These are phyloP conservation scores for Propithecus deckenii DNA, from an alignment of 2,797 vertebrate genomes.

Conservation along the genomic window DNA sequence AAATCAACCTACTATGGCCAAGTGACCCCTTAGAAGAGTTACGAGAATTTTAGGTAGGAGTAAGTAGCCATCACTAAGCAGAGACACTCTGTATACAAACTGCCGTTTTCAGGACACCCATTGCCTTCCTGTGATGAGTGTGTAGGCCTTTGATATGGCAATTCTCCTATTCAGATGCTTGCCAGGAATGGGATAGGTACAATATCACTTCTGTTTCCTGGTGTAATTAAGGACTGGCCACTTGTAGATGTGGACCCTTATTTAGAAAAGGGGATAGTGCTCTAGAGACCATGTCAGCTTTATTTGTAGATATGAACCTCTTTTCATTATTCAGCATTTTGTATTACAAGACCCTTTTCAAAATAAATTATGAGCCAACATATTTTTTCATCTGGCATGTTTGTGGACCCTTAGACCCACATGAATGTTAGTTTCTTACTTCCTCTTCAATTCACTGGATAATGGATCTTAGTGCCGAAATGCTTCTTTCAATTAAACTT, in stretches of 20 bases:
- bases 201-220: not conserved
- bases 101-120: not conserved
- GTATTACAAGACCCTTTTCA: slow-evolving; percentile 46
- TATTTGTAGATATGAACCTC: not conserved
- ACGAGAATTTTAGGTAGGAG: not conserved
- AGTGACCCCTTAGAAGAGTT: slow-evolving; percentile 8
- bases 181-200: not conserved
- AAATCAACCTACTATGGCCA: not conserved
- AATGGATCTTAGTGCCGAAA: slow-evolving; percentile 65
- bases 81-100: not conserved
- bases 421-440: slow-evolving; percentile 66
- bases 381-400: slow-evolving; percentile 47
- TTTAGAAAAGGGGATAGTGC: not conserved
- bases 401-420: slow-evolving; percentile 39
- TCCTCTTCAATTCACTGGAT: slow-evolving; percentile 58
- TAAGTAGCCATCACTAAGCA: not conserved
- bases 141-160: not conserved
- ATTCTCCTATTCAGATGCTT: not conserved
- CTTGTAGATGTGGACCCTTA: not conserved
- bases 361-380: slow-evolving; percentile 46
- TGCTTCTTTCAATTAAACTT: slow-evolving; percentile 74
- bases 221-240: not conserved
- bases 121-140: not conserved
- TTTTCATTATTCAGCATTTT: slow-evolving; percentile 57
- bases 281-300: not conserved